Percentiles rank a stretch among this genome's conserved stretches.
These are phyloP conservation scores for Callionymus lyra DNA, from an alignment of 2,113 vertebrate genomes.

Conservation along the genomic window DNA sequence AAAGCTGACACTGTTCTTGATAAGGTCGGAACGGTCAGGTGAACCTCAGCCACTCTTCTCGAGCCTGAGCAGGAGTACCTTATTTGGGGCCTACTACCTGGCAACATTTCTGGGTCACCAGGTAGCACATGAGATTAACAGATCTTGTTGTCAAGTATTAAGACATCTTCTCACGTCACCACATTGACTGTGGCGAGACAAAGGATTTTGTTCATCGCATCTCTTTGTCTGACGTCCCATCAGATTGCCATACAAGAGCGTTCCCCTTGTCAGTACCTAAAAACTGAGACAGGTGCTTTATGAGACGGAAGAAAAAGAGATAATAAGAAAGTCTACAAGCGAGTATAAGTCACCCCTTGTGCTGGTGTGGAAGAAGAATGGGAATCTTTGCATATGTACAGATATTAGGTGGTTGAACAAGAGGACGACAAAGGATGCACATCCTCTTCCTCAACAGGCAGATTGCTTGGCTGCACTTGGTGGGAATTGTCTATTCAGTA, in stretches of 20 bases:
- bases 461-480: slow-evolving; percentile 3
- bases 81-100: no score
- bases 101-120: no score
- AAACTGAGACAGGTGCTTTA: background rate
- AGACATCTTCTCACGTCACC: no score
- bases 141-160: no score
- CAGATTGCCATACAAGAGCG: slow-evolving; percentile 3
- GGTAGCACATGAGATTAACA: no score
- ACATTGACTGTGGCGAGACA: no score
- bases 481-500: background rate
- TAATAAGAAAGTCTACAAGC: slow-evolving; percentile 6
- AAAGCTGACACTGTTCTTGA: no score
- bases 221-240: background rate
- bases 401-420: slow-evolving; percentile 1
- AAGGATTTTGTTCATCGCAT: no score
- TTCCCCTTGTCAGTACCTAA: slow-evolving; percentile 9
- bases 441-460: background rate
- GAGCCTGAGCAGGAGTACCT: no score
- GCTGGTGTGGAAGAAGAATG: background rate
- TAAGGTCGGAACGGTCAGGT: no score
- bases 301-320: slow-evolving; percentile 8
- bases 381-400: background rate
- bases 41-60: no score
- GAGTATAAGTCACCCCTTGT: slow-evolving; percentile 12
- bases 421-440: background rate